Base-by-base conservation (phyloP, 2,888 invertebrate genomes). In the Harpalus rubripes region DNA sequence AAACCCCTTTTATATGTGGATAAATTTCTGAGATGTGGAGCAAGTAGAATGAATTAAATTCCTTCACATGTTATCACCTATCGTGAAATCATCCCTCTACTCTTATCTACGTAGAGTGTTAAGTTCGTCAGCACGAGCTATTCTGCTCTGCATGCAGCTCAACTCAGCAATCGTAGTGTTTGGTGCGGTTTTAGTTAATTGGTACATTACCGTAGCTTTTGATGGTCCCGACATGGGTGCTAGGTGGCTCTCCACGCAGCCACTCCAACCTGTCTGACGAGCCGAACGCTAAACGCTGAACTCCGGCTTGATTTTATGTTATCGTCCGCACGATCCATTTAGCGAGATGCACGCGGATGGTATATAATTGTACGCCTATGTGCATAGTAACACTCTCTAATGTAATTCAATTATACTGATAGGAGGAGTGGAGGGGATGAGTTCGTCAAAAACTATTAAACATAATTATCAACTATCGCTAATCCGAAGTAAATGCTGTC, bases 151-250 rank as follows among this genome's bases (percentile, higher is more conserved):
- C 44, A 52, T 52, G 44, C 44, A 52, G 44, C 44, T 52, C n/a
- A 68, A 18, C 76, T 76, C 32, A 58, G 44, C 44, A 78, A 58
- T 58, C 32, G 26, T 58, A 78, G 56, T 78, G 58, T 78, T 78
- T 58, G 78, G n/a, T 58, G 78, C 18, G 78, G 58, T 78, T 78
- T 78, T 56, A 58, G 78, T 58, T 78, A 78, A 78, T 78, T 78
- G 78, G 78, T 78, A 58, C 78, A 78, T 78, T 78, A 58, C 78
- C 78, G 32, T 78, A 15, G 78, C 78, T 78, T 78, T 78, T 78
- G 78, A 78, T 78, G 76, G 72, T 65, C 32, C 59, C 15, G 39
- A 7, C 65, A 65, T 65, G 16, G 72, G 22, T 16, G 76, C 52
- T 56, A 22, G 52, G 22, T 76, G 76, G 15, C 52, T 74, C 39